Evolutionary conservation across 1,140 invertebrate species (phyloP).

Genomic region (Whitmania pigra): DNA sequence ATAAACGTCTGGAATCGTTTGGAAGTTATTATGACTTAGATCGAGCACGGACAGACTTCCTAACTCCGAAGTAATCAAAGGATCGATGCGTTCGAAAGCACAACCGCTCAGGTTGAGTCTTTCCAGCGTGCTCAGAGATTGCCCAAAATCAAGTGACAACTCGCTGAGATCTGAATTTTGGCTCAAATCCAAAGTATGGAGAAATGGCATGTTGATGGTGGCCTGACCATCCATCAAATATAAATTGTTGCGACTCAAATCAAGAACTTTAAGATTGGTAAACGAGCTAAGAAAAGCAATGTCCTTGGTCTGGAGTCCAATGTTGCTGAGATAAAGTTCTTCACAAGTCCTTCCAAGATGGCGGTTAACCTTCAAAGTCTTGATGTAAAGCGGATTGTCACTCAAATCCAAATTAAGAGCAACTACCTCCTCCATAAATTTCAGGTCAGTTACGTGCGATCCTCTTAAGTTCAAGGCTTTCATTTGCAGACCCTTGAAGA

Average conservation of each 20-base stretch:
- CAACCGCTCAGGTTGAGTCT: too few species aligned
- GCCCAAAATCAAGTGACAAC: too few species aligned
- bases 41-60: background rate
- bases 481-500: background rate
- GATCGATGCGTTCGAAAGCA: background rate
- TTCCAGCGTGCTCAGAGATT: too few species aligned
- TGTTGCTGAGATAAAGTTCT: too few species aligned
- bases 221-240: background rate
- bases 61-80: background rate
- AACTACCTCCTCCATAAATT: background rate
- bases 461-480: background rate
- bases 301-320: too few species aligned
- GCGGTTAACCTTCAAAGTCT: background rate
- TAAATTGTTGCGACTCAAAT: conserved; percentile 7
- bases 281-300: too few species aligned
- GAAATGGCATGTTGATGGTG: background rate
- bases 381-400: background rate
- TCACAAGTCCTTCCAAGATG: too few species aligned
- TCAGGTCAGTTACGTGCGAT: background rate
- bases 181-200: background rate
- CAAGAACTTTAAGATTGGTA: conserved; percentile 3
- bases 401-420: background rate
- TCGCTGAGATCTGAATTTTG: conserved; percentile 5
- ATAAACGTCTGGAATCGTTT: background rate
- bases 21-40: conserved; percentile 11